Base-by-base conservation (phyloP, 2,797 vertebrate species). In the Lacerta agilis region DNA sequence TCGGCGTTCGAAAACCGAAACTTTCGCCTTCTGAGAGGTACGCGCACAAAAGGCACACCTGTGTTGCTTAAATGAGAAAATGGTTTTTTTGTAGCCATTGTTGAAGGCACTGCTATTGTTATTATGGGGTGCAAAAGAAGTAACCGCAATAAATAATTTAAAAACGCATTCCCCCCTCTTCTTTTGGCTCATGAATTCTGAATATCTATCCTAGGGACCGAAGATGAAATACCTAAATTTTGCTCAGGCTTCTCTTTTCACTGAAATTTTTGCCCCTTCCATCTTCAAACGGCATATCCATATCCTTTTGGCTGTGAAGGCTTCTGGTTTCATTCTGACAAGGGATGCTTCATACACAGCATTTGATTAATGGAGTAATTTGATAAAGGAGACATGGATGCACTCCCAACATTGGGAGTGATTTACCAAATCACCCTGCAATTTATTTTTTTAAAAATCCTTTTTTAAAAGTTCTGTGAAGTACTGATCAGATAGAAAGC, bases 401-500 rank as follows among this genome's bases (percentile, higher is more conserved):
- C 29, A 83, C 67, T 55, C 43, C n/a, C 18, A 83, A 55, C 33
- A 73, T 36, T 15, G 17, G 58, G 9, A 72, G 15, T 58, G n/a
- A 25, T 15, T 15, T 27, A 25, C 25, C 45, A 55, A 33, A 71
- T 76, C n/a, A 43, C 77, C 11, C 67, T 1, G 1, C 17, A 91
- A 86, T 75, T 75, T 45, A 25, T 3, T 11, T 89, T 72, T 58
- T 43, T 67, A 92, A 91, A 86, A 33, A 61, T 20, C 1, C 1
- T 61, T 61, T 61, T 25, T 8, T 71, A 81, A n/a, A 13, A 61
- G 55, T 66, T 85, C 45, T 64, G 77, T 27, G 17, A 86, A 90
- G 79, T 79, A 85, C 13, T 8, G 0, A 3, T 36, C 0, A 89
- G 23, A 11, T 13, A 79, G 69, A 0, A 87, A 38, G 64, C 91